Base-by-base conservation (phyloP, 2,113 vertebrate species). In the Plecotus auritus region DNA sequence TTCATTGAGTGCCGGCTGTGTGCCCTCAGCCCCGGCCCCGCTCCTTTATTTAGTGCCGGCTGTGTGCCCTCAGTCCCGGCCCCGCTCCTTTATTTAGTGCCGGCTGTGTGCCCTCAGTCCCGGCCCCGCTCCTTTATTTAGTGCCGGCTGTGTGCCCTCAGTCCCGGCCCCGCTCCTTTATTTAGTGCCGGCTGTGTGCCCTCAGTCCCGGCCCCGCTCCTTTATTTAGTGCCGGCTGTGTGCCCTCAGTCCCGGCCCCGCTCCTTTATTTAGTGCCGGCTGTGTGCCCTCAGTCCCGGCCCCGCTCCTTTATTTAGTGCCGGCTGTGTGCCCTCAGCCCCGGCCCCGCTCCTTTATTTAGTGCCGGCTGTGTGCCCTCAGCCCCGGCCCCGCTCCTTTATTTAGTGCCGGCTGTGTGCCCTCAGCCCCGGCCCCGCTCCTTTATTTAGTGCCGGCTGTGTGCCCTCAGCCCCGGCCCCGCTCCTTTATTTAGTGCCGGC, bases 31-130 rank as follows among this genome's bases (percentile, higher is more conserved):
- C 3, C 23, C 30, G 77, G 18, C 14, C 2, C 4, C 4, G 7
- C 1, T 9, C 51, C 32, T 20, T 7, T 0, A 0, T 7, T 32
- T 5, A 5, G 70, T 0, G 42, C 45, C 59, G 1, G 0, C 85
- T 30, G 47, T 22, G 22, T 16, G 0, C 20, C 69, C 4, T 14
- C 6, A 23, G 69, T 2, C 3, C 23, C 30, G 77, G 18, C 14
- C 2, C 4, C 4, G 7, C 1, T 9, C 51, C 32, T 20, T 7
- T 0, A 0, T 7, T 32, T 5, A 5, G 70, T 0, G 42, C 45
- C 59, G 1, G 0, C 85, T 30, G 47, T 22, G 22, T 16, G 0
- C 20, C 69, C 4, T 14, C 6, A 23, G 69, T 2, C 3, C 23
- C 30, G 77, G 18, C 14, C 2, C 4, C 4, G 7, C 1, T 9